Evolutionary conservation across 2,113 vertebrate species (phyloP).

Genomic region (Verasper variegatus): DNA sequence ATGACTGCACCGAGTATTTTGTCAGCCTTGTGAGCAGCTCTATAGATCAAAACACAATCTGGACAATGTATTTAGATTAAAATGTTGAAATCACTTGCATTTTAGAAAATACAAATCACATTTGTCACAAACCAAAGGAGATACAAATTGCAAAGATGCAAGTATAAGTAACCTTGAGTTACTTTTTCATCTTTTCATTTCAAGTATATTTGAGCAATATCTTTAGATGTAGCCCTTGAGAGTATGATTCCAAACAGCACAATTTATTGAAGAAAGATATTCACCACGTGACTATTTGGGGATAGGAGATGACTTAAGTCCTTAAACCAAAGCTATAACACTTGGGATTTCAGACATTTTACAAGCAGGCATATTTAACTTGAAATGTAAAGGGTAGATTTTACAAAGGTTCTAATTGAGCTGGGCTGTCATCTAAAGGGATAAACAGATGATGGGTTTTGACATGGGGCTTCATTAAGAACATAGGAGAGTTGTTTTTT

Average conservation of each 20-base stretch:
- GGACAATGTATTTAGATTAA: not conserved
- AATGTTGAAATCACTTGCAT: not conserved
- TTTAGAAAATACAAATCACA: not conserved
- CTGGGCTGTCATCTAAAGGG: not conserved
- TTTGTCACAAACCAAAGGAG: not conserved
- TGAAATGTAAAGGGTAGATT: not conserved
- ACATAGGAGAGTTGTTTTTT: not conserved
- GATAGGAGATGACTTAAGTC: not conserved
- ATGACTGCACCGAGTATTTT: too few relatives aligned
- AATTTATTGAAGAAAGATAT: not conserved
- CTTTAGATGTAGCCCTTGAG: slow-evolving; percentile 10
- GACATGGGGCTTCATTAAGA: not conserved
- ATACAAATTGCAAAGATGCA: not conserved
- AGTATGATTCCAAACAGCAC: not conserved
- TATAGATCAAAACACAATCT: not conserved
- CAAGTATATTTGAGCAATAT: not conserved
- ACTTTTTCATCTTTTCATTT: not conserved
- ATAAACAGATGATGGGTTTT: not conserved
- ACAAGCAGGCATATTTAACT: not conserved
- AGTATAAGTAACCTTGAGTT: not conserved
- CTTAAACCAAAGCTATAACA: not conserved
- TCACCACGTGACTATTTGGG: not conserved
- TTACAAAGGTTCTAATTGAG: not conserved
- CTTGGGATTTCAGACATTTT: not conserved
- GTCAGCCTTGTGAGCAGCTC: not conserved